Evolutionary conservation across 2,113 vertebrate species (phyloP), one percentile per base, ranked within the genome.

Genomic region (Hippocampus comes): DNA sequence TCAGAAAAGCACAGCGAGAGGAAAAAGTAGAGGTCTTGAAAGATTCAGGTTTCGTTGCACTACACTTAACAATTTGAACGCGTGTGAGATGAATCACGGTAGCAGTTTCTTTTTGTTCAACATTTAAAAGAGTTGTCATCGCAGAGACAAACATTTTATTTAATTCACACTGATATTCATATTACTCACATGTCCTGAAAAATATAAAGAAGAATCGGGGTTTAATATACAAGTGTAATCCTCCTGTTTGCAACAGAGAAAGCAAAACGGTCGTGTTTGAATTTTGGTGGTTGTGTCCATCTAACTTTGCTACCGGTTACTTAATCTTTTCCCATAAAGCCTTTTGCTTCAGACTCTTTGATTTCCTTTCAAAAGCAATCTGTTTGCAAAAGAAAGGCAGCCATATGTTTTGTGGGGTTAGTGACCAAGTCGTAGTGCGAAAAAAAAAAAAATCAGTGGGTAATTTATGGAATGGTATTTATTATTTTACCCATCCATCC

Each of bases 231-330:
- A 27, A 30, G 53, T 56, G 61, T 60, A 21, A 25, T 48, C 49
- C 42, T 83, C 87, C 89, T 89, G 63, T 83, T 89, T 74, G 10
- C 68, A 84, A 88, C 81, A 82, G 81, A n/a, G 67, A 83, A 67
- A 80, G 83, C 77, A 82, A 84, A 82, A 55, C 70, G 82, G 80
- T 87, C 84, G 82, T 30, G 80, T 80, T 87, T 87, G 86, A 73
- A 81, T 86, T 89, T 73, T 84, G 86, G 88, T 88, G 87, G 82
- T 70, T 88, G 70, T 78, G 86, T 89, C 85, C 34, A 38, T 86
- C 77, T 81, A 77, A 46, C 74, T 82, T 70, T 0, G 77, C 83
- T 83, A 82, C 75, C 6, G 60, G 59, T 68, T 41, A 55, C 12
- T 56, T 21, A 30, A 53, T 53, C 5, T 57, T 9, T 41, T 59